phyloP scores from a whole-genome alignment of 2,113 vertebrate species.

The Todiramphus saurophagus region DNA sequence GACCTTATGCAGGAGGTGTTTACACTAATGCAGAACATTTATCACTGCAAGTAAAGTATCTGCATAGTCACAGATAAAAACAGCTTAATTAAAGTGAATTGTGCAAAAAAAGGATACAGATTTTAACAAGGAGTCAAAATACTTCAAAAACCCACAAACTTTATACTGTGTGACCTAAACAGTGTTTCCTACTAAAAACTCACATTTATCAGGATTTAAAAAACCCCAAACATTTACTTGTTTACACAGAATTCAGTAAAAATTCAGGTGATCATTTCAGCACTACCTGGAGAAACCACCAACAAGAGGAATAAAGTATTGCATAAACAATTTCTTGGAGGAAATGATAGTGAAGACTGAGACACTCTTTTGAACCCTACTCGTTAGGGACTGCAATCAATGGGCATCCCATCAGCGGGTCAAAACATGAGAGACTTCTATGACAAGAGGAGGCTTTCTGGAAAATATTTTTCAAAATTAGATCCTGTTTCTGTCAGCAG shows the following conservation, averaged over 20 bases:
- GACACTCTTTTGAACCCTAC: background rate
- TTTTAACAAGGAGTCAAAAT: background rate
- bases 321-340: background rate
- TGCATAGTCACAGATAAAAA: constrained; percentile 28
- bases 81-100: constrained; percentile 41
- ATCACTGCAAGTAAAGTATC: constrained; percentile 40
- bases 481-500: background rate
- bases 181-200: background rate
- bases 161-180: background rate
- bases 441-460: background rate
- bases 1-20: constrained; percentile 62
- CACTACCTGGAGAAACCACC: background rate
- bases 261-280: background rate
- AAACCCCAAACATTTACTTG: background rate
- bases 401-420: background rate
- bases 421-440: background rate
- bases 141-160: background rate
- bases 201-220: background rate
- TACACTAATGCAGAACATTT: constrained; percentile 40
- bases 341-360: background rate
- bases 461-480: background rate
- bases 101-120: background rate
- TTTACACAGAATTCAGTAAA: background rate
- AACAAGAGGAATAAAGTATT: background rate
- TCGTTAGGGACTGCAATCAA: background rate